Evolutionary conservation across 2,797 vertebrate genomes (phyloP).

Genomic region (Phoeniculus purpureus): DNA sequence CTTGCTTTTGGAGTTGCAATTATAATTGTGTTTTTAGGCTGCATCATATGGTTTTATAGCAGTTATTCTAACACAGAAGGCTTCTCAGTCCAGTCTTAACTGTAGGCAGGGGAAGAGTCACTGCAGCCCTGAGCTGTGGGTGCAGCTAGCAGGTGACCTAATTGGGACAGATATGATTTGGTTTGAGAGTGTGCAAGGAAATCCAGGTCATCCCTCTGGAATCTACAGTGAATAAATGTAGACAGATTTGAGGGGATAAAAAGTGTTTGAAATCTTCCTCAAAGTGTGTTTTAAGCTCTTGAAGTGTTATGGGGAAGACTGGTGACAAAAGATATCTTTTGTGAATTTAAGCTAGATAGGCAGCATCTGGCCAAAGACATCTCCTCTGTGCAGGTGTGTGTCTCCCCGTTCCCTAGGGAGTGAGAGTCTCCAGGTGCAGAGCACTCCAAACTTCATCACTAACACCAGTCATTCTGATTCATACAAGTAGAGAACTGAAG

Average conservation of each 20-base stretch:
- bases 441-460: not conserved
- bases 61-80: conserved; percentile 68
- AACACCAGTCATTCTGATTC: not conserved
- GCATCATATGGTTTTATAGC: conserved; percentile 64
- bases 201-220: conserved; percentile 77
- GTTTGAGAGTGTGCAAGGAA: conserved; percentile 74
- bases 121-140: conserved; percentile 48
- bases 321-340: conserved; percentile 48
- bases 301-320: conserved; percentile 60
- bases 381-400: fast-evolving
- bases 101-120: conserved; percentile 30
- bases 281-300: conserved; percentile 70
- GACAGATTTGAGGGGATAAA: not conserved
- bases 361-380: conserved; percentile 48
- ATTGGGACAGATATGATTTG: conserved; percentile 56
- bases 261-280: conserved; percentile 58
- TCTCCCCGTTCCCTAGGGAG: not conserved
- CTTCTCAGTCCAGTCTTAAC: conserved; percentile 50
- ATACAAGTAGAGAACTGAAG: not conserved
- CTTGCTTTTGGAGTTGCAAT: conserved; percentile 74
- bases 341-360: conserved; percentile 36
- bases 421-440: not conserved
- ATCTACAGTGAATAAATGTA: conserved; percentile 63
- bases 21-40: conserved; percentile 77
- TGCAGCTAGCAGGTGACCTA: conserved; percentile 65